A percentile compares a stretch with the other conserved stretches of the same genome.
Conservation (phyloP, 1,140 invertebrate species). For the Cotesia typhae region DNA sequence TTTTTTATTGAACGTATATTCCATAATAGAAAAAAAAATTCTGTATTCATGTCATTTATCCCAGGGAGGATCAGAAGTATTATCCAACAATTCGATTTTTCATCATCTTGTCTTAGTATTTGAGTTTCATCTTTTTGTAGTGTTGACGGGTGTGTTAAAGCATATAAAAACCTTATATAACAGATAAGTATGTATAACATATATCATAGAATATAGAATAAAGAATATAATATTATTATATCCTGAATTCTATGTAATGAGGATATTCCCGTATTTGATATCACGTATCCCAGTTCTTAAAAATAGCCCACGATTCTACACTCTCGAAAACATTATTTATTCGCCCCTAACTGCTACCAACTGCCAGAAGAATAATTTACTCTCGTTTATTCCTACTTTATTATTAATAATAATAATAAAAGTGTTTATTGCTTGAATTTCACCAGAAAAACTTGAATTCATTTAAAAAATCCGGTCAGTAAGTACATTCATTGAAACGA, state of each 20-base stretch:
- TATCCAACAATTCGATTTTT: background rate
- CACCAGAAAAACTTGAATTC: background rate
- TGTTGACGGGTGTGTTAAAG: background rate
- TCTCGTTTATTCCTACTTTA: too few relatives aligned
- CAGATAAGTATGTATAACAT: background rate
- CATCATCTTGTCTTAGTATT: conserved; percentile 5
- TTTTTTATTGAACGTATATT: background rate
- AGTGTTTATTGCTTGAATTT: too few relatives aligned
- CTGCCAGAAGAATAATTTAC: too few relatives aligned
- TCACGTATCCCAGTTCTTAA: conserved; percentile 11
- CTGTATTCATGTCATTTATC: background rate
- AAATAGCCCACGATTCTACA: background rate
- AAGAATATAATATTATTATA: conserved; percentile 8
- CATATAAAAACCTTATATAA: background rate
- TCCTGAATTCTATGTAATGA: background rate
- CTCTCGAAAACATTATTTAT: too few relatives aligned
- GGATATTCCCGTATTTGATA: conserved; percentile 19
- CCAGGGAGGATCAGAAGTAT: background rate
- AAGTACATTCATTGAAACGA: conserved; percentile 20
- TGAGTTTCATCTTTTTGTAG: too few relatives aligned
- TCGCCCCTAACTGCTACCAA: too few relatives aligned
- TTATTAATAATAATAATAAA: too few relatives aligned
- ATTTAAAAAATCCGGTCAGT: conserved; percentile 28
- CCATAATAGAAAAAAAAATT: background rate
- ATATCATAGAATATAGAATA: background rate